Evolutionary conservation across 1,140 invertebrate genomes (phyloP).

Genomic region (Mactra quadrangularis): DNA sequence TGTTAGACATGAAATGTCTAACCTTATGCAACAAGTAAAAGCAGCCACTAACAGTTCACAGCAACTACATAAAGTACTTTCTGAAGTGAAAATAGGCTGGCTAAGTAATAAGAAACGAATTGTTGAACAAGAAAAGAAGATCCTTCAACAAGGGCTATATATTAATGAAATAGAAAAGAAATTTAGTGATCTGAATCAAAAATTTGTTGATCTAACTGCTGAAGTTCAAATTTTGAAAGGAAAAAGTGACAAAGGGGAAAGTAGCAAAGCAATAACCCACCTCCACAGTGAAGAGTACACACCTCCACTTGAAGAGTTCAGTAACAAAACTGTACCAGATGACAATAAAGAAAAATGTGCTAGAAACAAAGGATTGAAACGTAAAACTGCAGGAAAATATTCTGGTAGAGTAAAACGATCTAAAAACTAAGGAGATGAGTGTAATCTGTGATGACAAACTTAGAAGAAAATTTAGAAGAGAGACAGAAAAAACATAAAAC

Average conservation of each 20-base stretch:
- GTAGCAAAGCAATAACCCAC: slow-evolving; percentile 25
- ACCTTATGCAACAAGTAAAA: slow-evolving; percentile 67
- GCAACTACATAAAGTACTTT: slow-evolving; percentile 72
- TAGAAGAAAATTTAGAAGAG: no score
- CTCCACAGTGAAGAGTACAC: slow-evolving; percentile 41
- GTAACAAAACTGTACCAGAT: neutral
- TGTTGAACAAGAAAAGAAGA: slow-evolving; percentile 75
- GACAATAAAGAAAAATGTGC: slow-evolving; percentile 9
- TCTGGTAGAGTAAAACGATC: slow-evolving; percentile 19
- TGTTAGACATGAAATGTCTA: slow-evolving; percentile 71
- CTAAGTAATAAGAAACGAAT: slow-evolving; percentile 73
- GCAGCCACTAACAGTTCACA: slow-evolving; percentile 61
- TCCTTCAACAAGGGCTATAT: slow-evolving; percentile 66
- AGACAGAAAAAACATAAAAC: no score
- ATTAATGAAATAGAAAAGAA: slow-evolving; percentile 73
- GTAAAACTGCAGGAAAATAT: slow-evolving; percentile 15
- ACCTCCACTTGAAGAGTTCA: neutral
- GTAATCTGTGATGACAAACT: no score
- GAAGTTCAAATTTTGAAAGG: slow-evolving; percentile 68
- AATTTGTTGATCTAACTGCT: slow-evolving; percentile 73
- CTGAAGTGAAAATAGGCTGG: slow-evolving; percentile 71
- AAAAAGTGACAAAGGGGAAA: slow-evolving; percentile 50
- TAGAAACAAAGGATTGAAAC: slow-evolving; percentile 25
- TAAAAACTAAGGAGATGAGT: no score
- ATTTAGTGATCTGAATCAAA: slow-evolving; percentile 75